Evolutionary conservation across 2,113 vertebrate genomes (phyloP), one percentile per base, ranked within the genome.

Genomic region (Spea bombifrons): DNA sequence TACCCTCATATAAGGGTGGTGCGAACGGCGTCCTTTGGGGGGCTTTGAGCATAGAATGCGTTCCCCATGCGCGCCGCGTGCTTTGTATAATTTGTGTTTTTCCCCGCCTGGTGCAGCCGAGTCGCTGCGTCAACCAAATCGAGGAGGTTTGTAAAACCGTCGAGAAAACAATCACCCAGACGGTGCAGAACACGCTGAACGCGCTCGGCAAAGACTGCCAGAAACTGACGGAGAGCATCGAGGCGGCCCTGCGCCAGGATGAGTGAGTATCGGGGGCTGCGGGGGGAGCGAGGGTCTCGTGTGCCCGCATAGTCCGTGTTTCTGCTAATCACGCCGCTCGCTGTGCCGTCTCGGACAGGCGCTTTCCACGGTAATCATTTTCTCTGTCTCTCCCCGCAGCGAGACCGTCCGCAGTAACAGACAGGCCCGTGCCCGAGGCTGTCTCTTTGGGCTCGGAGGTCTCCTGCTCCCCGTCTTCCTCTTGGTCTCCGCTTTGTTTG

Each of bases 141-240:
- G 92, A 94, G 70, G 94, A 92, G 12, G 90, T 91, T 17, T 94
- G 92, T 82, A 89, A 87, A 10, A 90, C 91, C 7, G 71, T 94
- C 0, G 92, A 94, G 82, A 94, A 92, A 83, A 94, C 94, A 1
- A 94, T 94, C 13, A 94, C 92, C 83, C 92, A 93, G 66, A 94
- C 92, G 0, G 92, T 94, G 3, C 94, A 94, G 87, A 93, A 90
- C 65, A 94, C 92, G 0, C 92, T 94, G 16, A 93, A 94, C 84
- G 87, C 92, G 5, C 85, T 94, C 72, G 93, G 93, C 82, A 92
- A 88, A 75, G 94, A 94, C 86, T 94, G 94, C 49, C 91, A 91
- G 82, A 76, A 88, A 50, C 91, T 95, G 81, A 87, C 83, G 3
- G 85, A 90, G 71, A 90, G 90, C 16, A 84, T 93, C 57, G 73